These are phyloP conservation scores for Aricia agestis DNA, from an alignment of 1,140 invertebrate genomes.

Conservation along the genomic window DNA sequence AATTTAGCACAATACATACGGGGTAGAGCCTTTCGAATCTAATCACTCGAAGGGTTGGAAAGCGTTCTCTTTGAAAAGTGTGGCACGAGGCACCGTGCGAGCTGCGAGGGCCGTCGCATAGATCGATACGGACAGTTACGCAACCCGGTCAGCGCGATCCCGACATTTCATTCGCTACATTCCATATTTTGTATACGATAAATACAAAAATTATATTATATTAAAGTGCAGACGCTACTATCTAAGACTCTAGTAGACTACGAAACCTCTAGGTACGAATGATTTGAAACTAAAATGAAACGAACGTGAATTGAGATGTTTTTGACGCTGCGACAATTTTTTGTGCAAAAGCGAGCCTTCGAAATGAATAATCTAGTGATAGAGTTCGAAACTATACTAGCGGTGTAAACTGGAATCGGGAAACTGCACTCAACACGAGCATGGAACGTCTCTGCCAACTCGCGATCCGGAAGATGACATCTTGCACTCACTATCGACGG, in stretches of 20 bases:
- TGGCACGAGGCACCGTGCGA: constrained; percentile 40
- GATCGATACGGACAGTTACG: constrained; percentile 70
- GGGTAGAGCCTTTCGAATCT: background rate
- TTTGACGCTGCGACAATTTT: background rate
- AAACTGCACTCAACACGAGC: constrained; percentile 47
- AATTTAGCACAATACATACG: too few species aligned
- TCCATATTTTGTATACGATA: constrained; percentile 19
- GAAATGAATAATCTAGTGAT: background rate
- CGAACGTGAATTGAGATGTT: constrained; percentile 4
- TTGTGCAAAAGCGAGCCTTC: background rate
- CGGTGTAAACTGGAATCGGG: constrained; percentile 26
- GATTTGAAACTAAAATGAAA: constrained; percentile 22
- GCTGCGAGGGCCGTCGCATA: constrained; percentile 50
- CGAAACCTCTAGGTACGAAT: background rate
- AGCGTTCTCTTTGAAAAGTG: background rate
- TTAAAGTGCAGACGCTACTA: background rate
- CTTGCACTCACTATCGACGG: constrained; percentile 49
- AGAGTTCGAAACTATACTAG: background rate
- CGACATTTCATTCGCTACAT: constrained; percentile 40
- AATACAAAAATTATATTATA: background rate
- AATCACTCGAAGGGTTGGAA: background rate
- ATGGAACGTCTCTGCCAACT: constrained; percentile 21
- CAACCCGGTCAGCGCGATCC: constrained; percentile 59
- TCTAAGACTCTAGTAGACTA: background rate
- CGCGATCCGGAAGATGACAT: constrained; percentile 16